Percentiles rank a stretch among this genome's conserved stretches.
Evolutionary conservation across 2,113 vertebrate genomes (phyloP).

Genomic region (Sebastes fasciatus): DNA sequence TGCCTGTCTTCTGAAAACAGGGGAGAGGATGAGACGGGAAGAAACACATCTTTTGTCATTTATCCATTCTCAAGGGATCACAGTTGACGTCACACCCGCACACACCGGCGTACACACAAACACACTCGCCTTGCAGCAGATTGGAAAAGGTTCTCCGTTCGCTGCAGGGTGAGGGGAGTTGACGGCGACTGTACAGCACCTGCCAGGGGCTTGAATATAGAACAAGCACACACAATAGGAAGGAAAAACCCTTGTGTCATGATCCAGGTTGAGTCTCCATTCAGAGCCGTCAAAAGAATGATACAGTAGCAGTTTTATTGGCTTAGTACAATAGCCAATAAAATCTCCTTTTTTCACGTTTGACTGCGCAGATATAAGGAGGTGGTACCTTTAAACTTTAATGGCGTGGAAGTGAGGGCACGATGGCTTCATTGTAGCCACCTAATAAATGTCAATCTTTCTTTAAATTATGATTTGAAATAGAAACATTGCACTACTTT

Average conservation of each 20-base stretch:
- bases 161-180: constrained; percentile 15
- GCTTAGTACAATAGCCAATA: background rate
- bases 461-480: background rate
- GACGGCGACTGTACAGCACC: constrained; percentile 13
- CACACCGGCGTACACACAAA: constrained; percentile 2
- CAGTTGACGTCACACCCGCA: constrained; percentile 49
- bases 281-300: background rate
- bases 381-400: background rate
- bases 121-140: constrained; percentile 24
- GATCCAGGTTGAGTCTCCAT: background rate
- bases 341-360: background rate
- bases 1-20: constrained; percentile 8
- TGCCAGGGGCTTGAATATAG: constrained; percentile 43
- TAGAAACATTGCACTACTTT: background rate
- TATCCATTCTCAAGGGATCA: constrained; percentile 45
- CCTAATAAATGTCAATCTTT: background rate
- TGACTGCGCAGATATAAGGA: background rate
- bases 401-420: background rate
- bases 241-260: constrained; percentile 22
- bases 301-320: background rate
- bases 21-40: constrained; percentile 5
- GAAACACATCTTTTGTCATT: constrained; percentile 52
- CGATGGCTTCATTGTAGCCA: background rate
- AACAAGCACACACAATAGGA: constrained; percentile 8
- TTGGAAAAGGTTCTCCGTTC: constrained; percentile 37